Percentiles rank a stretch among this genome's conserved stretches.
phyloP scores from a whole-genome alignment of 2,888 invertebrate genomes.

The Conops quadrifasciatus region DNA sequence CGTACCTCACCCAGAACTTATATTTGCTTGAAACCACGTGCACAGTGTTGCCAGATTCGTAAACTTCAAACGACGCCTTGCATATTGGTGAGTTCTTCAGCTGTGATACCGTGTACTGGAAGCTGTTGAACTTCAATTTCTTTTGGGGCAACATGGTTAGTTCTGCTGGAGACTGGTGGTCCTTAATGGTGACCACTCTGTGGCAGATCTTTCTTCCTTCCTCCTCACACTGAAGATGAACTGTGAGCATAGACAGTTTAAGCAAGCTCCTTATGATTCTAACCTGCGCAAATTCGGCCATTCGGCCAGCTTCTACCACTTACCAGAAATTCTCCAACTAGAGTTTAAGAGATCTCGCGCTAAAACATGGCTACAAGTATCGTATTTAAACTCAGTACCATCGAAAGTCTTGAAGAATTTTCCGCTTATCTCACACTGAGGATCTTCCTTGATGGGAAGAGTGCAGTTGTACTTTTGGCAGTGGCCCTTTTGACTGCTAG shows the following conservation, averaged over 20 bases:
- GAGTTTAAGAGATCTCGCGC: slow-evolving; percentile 74
- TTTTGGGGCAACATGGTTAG: slow-evolving; percentile 68
- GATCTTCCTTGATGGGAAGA: slow-evolving; percentile 72
- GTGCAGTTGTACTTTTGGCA: slow-evolving; percentile 73
- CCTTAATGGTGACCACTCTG: slow-evolving; percentile 72
- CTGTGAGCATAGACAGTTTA: slow-evolving; percentile 74
- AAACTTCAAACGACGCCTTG: slow-evolving; percentile 71
- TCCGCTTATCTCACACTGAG: slow-evolving; percentile 72
- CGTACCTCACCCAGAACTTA: slow-evolving; percentile 79
- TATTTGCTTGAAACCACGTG: slow-evolving; percentile 75
- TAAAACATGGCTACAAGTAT: slow-evolving; percentile 82
- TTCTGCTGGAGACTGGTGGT: slow-evolving; percentile 68
- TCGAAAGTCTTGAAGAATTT: slow-evolving; percentile 84
- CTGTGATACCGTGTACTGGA: slow-evolving; percentile 65
- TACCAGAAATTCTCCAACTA: slow-evolving; percentile 77
- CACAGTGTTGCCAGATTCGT: slow-evolving; percentile 74
- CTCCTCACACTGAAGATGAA: slow-evolving; percentile 61
- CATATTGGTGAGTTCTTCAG: slow-evolving; percentile 60
- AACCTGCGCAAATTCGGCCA: too few relatives aligned
- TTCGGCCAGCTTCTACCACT: slow-evolving; percentile 59
- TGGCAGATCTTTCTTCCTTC: too few relatives aligned
- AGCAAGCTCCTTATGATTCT: neutral
- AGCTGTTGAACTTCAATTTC: slow-evolving; percentile 75
- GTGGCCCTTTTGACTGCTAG: slow-evolving; percentile 58
- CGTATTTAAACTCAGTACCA: slow-evolving; percentile 79